These are phyloP conservation scores for Penaeus japonicus DNA, from an alignment of 1,140 invertebrate species.

Conservation along the genomic window DNA sequence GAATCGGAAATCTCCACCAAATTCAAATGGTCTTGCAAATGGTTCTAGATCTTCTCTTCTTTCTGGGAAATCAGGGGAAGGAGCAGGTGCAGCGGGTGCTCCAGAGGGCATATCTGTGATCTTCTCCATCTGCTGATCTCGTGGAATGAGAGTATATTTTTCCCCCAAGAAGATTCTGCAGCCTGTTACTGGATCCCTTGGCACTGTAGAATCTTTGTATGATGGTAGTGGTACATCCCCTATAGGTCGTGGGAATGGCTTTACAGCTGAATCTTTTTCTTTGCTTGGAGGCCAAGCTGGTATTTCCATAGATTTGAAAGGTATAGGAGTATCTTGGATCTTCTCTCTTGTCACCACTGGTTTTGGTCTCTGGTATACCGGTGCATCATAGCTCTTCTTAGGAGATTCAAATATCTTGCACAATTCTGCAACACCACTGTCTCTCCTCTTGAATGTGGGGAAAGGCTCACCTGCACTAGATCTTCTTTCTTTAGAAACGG, in stretches of 20 bases:
- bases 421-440: neutral
- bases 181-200: neutral
- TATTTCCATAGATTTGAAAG: too few species aligned
- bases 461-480: neutral
- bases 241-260: slow-evolving; percentile 3
- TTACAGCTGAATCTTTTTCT: neutral
- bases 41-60: slow-evolving; percentile 1
- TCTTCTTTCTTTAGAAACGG: neutral
- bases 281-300: too few species aligned
- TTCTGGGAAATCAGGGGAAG: slow-evolving; percentile 2
- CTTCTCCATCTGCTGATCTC: neutral
- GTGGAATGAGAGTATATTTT: slow-evolving; percentile 17
- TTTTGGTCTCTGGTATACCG: neutral
- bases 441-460: neutral
- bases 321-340: neutral
- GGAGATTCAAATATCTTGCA: neutral
- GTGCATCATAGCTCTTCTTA: neutral
- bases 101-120: neutral
- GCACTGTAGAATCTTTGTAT: neutral
- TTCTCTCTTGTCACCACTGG: neutral
- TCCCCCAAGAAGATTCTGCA: neutral
- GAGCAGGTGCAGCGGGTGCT: slow-evolving; percentile 24
- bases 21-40: slow-evolving; percentile 28
- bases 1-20: slow-evolving; percentile 21
- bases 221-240: neutral